phyloP scores from a whole-genome alignment of 2,888 invertebrate genomes.

The Dolomedes plantarius region DNA sequence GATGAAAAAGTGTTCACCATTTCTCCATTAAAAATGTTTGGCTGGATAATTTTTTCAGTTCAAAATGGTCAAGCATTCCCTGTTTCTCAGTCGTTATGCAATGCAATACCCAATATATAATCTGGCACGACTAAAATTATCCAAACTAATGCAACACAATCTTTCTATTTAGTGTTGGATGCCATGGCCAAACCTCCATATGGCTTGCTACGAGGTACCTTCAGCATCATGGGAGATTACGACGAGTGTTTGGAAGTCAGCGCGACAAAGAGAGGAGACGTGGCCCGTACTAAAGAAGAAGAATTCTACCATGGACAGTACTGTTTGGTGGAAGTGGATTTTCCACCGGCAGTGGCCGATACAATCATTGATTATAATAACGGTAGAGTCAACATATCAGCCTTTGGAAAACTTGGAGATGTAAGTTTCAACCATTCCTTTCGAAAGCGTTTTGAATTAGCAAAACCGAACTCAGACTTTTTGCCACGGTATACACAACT shows the following conservation, averaged over 20 bases:
- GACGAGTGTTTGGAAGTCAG: conserved; percentile 53
- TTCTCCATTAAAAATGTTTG: too few species aligned
- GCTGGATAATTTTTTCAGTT: too few species aligned
- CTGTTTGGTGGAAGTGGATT: conserved; percentile 35
- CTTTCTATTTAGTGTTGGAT: conserved; percentile 37
- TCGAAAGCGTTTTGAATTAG: too few species aligned
- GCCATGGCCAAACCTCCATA: conserved; percentile 57
- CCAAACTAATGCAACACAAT: too few species aligned
- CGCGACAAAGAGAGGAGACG: conserved; percentile 40
- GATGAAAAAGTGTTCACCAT: too few species aligned
- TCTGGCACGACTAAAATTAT: too few species aligned
- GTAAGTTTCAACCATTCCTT: conserved; percentile 26
- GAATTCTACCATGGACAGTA: conserved; percentile 62
- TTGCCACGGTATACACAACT: too few species aligned
- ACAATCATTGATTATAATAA: conserved; percentile 20
- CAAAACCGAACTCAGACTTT: too few species aligned
- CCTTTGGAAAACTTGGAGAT: conserved; percentile 47
- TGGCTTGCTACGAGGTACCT: conserved; percentile 36
- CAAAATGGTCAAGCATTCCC: too few species aligned
- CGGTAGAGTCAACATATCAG: conserved; percentile 28
- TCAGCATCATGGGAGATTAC: conserved; percentile 62
- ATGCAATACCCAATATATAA: too few species aligned
- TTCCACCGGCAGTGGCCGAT: conserved; percentile 30
- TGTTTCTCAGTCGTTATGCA: too few species aligned
- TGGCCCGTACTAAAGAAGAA: conserved; percentile 9